phyloP scores from a whole-genome alignment of 2,113 vertebrate species.

The Gallinago paraguaiae region DNA sequence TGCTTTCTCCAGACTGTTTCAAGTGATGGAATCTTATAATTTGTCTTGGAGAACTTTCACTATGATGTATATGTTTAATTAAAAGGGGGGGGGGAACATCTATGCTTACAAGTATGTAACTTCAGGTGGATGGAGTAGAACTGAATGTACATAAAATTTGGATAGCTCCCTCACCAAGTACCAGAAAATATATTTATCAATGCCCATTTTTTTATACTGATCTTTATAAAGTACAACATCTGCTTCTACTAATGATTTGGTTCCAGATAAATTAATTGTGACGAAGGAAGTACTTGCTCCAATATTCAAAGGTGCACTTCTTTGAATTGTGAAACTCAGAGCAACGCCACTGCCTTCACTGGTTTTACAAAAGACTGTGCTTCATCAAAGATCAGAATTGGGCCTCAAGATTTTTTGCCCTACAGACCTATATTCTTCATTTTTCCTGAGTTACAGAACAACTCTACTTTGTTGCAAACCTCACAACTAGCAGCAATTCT shows the following conservation, averaged over 20 bases:
- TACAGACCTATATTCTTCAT: background rate
- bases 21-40: background rate
- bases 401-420: background rate
- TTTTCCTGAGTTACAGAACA: constrained; percentile 11
- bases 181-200: background rate
- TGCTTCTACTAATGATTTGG: background rate
- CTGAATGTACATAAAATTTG: background rate
- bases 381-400: constrained; percentile 25
- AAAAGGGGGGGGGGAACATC: background rate
- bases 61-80: background rate
- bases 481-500: constrained; percentile 25
- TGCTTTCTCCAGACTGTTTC: background rate
- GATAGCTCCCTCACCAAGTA: background rate
- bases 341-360: background rate
- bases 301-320: background rate
- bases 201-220: background rate
- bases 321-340: background rate
- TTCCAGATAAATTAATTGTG: background rate
- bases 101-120: background rate
- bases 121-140: background rate
- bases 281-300: background rate
- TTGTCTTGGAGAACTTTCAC: background rate
- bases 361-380: constrained; percentile 2
- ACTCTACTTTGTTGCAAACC: background rate
- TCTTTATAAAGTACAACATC: constrained; percentile 1